phyloP scores from a whole-genome alignment of 2,888 invertebrate genomes.

The Archaeoteleia sp. region DNA sequence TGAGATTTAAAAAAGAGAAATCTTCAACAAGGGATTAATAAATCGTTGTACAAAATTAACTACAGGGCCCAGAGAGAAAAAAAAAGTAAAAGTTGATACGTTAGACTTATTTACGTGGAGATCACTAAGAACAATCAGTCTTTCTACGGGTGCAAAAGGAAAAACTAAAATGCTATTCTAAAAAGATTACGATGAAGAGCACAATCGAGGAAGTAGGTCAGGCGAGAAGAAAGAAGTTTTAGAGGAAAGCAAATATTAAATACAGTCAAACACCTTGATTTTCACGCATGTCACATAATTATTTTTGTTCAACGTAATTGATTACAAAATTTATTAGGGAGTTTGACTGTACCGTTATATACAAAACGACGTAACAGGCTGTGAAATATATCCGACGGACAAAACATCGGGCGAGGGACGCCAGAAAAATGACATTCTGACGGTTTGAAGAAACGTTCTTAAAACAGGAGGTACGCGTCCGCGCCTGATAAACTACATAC shows the following conservation, averaged over 20 bases:
- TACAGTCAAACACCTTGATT: constrained; percentile 30
- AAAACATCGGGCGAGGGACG: constrained; percentile 42
- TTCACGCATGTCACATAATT: neutral
- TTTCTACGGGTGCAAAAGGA: constrained; percentile 46
- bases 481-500: constrained; percentile 51
- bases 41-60: constrained; percentile 72
- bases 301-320: neutral
- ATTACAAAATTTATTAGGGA: neutral
- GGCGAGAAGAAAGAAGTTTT: constrained; percentile 26
- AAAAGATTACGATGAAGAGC: constrained; percentile 31
- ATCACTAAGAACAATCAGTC: constrained; percentile 58
- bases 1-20: constrained; percentile 31
- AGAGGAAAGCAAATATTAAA: constrained; percentile 26
- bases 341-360: constrained; percentile 32
- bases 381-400: constrained; percentile 65
- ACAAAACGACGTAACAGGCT: constrained; percentile 62
- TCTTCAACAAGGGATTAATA: constrained; percentile 44
- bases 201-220: constrained; percentile 27
- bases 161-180: constrained; percentile 20
- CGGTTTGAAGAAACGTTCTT: constrained; percentile 10
- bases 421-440: constrained; percentile 4
- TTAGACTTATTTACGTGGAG: constrained; percentile 62
- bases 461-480: constrained; percentile 7
- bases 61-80: constrained; percentile 70
- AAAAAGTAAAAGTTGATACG: constrained; percentile 53